phyloP scores from a whole-genome alignment of 1,140 invertebrate species.

The Pachyrhynchus sulphureomaculatus region DNA sequence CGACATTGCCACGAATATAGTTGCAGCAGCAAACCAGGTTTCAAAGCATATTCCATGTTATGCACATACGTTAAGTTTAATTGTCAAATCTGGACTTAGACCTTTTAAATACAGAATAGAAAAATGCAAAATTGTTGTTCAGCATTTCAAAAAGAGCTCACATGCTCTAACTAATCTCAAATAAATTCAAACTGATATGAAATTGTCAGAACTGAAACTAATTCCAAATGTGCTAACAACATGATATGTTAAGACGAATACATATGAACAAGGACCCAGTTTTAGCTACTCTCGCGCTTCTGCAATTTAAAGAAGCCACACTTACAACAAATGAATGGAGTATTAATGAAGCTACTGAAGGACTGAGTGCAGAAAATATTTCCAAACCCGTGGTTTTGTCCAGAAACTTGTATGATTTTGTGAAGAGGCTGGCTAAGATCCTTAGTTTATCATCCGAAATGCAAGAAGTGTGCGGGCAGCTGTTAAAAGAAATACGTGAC shows the following conservation, averaged over 20 bases:
- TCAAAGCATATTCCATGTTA: conserved; percentile 38
- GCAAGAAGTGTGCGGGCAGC: no score
- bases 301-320: neutral
- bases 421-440: no score
- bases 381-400: no score
- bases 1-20: conserved; percentile 39
- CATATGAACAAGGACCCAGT: conserved; percentile 3
- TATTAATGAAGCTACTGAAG: neutral
- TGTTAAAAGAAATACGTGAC: no score
- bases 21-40: conserved; percentile 34
- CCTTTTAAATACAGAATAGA: conserved; percentile 9
- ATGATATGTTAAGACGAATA: conserved; percentile 8
- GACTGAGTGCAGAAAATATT: no score
- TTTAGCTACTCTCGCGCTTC: neutral
- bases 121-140: conserved; percentile 15
- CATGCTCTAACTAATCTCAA: conserved; percentile 6
- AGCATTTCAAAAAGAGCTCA: conserved; percentile 2
- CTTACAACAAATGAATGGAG: neutral
- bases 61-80: conserved; percentile 41
- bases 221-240: conserved; percentile 27
- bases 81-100: conserved; percentile 18
- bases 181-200: conserved; percentile 27
- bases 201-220: conserved; percentile 23
- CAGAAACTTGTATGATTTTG: no score
- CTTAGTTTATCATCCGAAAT: no score